Evolutionary conservation across 2,113 vertebrate species (phyloP), one percentile per base, ranked within the genome.

Genomic region (Forbesichthys papilliferus): DNA sequence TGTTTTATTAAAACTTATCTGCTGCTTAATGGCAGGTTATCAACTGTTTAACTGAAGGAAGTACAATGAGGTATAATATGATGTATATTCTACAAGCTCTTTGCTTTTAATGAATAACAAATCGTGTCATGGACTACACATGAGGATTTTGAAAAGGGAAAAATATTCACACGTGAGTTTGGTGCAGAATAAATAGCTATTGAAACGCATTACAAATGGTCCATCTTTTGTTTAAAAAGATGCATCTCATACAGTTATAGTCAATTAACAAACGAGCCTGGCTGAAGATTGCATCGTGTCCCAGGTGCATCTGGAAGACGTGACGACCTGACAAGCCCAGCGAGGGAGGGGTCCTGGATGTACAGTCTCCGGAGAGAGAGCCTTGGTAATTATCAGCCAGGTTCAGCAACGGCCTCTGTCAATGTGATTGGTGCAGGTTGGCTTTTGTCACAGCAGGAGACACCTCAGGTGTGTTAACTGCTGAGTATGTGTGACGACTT

Each of bases 1-100:
- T 82, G 85, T 89, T 90, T 84, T 80, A 88, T 89, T 87, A 83
- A 81, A 88, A 82, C 85, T 89, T 84, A 27, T 88, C 79, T 88
- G 75, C 80, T 87, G 85, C 82, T 86, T 78, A 81, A 78, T 74
- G 77, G 74, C 72, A 65, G 75, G 86, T 85, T 88, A 80, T 88
- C 78, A 77, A 80, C 87, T 56, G 42, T 66, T 14, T 13, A 47
- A 48, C 71, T 65, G 48, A 79, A 72, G 47, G 76, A 77, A 73
- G 74, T 42, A 67, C 52, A 73, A 27, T 2, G 53, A 85, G 65
- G 74, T 81, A 79, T 84, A 75, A 76, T 75, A 71, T 68, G 77
- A 81, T 87, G 84, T 86, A 74, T 81, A 84, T 82, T 82, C 66
- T 71, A 68, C 73, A 80, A 80, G 36, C 74, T 76, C 67, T 83